Evolutionary conservation across 2,888 invertebrate species (phyloP).

Genomic region (Diaprepes abbreviatus): DNA sequence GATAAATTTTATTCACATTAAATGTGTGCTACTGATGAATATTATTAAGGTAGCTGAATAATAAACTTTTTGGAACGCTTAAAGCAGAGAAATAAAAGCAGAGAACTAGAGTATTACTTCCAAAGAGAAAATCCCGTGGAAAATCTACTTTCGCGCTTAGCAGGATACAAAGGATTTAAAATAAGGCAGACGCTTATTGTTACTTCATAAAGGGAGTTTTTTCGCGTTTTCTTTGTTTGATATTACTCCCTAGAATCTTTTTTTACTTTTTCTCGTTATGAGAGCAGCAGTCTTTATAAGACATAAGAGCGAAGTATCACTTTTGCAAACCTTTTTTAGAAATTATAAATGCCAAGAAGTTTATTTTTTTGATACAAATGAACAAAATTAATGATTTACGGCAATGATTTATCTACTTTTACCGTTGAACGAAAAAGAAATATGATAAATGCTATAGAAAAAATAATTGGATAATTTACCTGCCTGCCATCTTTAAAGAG

Average conservation of each 20-base stretch:
- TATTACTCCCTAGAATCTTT: neutral
- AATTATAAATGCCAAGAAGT: too few relatives aligned
- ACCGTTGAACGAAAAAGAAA: too few relatives aligned
- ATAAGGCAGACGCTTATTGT: slow-evolving; percentile 10
- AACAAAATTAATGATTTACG: too few relatives aligned
- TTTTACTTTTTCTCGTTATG: neutral
- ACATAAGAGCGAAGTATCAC: neutral
- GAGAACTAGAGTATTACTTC: neutral
- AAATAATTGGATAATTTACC: too few relatives aligned
- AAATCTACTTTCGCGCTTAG: slow-evolving; percentile 4
- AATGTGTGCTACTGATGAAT: too few relatives aligned
- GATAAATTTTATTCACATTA: too few relatives aligned
- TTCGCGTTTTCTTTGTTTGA: neutral
- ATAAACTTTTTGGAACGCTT: neutral
- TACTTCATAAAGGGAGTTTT: slow-evolving; percentile 1
- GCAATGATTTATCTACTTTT: too few relatives aligned
- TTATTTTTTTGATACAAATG: too few relatives aligned
- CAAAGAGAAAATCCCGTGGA: neutral
- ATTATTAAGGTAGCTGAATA: too few relatives aligned
- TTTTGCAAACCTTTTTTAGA: neutral
- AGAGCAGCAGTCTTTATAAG: neutral
- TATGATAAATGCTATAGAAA: too few relatives aligned
- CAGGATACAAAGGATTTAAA: slow-evolving; percentile 4
- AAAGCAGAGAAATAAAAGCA: neutral
- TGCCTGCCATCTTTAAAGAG: too few relatives aligned